Evolutionary conservation across 2,113 vertebrate genomes (phyloP).

Genomic region (Mionectes macconnelli): DNA sequence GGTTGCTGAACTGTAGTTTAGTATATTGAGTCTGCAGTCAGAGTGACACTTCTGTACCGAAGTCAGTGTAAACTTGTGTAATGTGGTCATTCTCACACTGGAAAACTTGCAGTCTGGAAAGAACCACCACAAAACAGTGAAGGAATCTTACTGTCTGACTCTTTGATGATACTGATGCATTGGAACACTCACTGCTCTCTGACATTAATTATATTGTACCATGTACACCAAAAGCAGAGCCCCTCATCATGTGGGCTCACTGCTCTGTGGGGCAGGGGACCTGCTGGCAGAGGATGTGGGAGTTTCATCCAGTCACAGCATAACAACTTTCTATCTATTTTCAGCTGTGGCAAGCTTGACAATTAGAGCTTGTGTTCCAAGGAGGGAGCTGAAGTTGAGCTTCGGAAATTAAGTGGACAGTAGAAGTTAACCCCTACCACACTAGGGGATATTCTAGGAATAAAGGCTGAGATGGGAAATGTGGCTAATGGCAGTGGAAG

Average conservation of each 20-base stretch:
- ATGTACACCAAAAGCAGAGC: background rate
- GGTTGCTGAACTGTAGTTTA: background rate
- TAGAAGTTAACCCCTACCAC: background rate
- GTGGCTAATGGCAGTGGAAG: background rate
- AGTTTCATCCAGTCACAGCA: background rate
- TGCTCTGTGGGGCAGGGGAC: background rate
- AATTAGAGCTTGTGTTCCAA: background rate
- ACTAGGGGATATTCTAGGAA: background rate
- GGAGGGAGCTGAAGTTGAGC: background rate
- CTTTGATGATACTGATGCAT: background rate
- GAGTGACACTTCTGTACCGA: background rate
- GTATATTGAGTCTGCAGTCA: background rate
- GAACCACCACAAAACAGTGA: background rate
- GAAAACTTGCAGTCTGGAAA: background rate
- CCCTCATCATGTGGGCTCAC: background rate
- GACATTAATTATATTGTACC: background rate
- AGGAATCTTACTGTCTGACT: background rate
- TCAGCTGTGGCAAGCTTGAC: background rate
- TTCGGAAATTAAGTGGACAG: background rate
- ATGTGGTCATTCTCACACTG: background rate
- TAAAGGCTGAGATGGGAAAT: background rate
- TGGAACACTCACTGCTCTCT: background rate
- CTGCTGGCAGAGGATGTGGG: background rate
- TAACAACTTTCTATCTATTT: background rate
- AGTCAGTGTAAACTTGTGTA: background rate